A percentile compares a stretch with the other conserved stretches of the same genome.
Conservation (phyloP, 2,113 vertebrate species). For the Ancistrus triradiatus region DNA sequence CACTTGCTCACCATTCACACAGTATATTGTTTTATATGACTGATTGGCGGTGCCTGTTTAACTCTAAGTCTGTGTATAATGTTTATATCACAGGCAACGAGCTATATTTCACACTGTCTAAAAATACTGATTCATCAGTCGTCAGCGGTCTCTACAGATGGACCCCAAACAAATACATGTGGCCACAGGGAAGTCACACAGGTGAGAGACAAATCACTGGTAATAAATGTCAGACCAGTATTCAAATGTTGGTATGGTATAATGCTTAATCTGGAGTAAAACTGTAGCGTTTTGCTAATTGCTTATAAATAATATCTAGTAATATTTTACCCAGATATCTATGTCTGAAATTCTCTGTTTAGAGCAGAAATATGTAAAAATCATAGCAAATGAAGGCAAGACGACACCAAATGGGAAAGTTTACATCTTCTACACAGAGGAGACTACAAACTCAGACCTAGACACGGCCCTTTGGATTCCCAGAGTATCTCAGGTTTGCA, state of each 20-base stretch:
- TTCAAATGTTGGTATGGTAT: neutral
- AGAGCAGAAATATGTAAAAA: slow-evolving; percentile 61
- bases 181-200: neutral
- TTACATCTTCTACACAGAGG: slow-evolving; percentile 61
- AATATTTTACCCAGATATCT: neutral
- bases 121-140: fast-evolving
- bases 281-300: no score
- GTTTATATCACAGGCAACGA: slow-evolving; percentile 16
- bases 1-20: no score
- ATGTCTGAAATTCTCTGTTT: neutral
- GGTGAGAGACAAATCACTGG: slow-evolving; percentile 21
- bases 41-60: no score
- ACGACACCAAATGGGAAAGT: slow-evolving; percentile 48
- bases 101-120: slow-evolving; percentile 23
- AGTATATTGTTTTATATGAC: no score
- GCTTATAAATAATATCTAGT: neutral
- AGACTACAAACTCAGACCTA: neutral
- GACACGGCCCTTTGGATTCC: slow-evolving; percentile 53
- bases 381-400: slow-evolving; percentile 41
- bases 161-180: neutral
- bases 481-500: slow-evolving; percentile 61
- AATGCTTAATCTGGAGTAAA: no score
- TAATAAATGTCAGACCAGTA: neutral
- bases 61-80: no score
- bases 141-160: slow-evolving; percentile 24